Conservation (phyloP, 2,113 vertebrate genomes). For the Athene noctua region DNA sequence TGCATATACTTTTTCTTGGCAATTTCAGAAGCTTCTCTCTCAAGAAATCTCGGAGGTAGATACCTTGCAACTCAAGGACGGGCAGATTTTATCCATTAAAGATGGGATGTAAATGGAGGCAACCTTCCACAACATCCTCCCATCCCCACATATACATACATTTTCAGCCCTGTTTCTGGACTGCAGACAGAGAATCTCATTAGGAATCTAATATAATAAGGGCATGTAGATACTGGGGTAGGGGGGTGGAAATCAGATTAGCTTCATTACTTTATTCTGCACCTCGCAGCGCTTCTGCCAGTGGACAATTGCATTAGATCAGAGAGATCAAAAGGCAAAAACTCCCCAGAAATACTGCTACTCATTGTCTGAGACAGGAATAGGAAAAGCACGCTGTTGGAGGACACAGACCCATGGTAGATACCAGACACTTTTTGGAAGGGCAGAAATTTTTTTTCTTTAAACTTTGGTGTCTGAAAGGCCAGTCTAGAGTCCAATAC, state of each 20-base stretch:
- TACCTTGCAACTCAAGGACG: conserved; percentile 83
- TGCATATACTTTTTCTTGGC: background rate
- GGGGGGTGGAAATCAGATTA: conserved; percentile 95
- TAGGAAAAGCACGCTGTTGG: background rate
- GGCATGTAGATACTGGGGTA: conserved; percentile 91
- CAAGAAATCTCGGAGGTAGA: conserved; percentile 58
- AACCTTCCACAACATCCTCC: conserved; percentile 75
- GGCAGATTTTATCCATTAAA: conserved; percentile 93
- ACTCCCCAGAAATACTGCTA: conserved; percentile 74
- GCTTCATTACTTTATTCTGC: conserved; percentile 97
- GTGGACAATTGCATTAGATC: conserved; percentile 97
- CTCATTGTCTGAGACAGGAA: conserved; percentile 61
- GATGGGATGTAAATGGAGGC: conserved; percentile 92
- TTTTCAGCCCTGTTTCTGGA: conserved; percentile 79
- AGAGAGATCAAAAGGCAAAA: conserved; percentile 89
- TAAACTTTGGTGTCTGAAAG: background rate
- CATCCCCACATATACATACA: conserved; percentile 49
- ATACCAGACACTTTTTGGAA: background rate
- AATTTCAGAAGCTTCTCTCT: background rate
- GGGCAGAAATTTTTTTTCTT: background rate
- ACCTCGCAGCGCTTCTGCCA: conserved; percentile 89
- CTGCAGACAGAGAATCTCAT: conserved; percentile 90
- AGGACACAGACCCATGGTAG: background rate
- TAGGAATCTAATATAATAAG: conserved; percentile 98
- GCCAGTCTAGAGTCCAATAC: background rate